Conservation (phyloP, 2,113 vertebrate species). For the Formicarius rufipectus region DNA sequence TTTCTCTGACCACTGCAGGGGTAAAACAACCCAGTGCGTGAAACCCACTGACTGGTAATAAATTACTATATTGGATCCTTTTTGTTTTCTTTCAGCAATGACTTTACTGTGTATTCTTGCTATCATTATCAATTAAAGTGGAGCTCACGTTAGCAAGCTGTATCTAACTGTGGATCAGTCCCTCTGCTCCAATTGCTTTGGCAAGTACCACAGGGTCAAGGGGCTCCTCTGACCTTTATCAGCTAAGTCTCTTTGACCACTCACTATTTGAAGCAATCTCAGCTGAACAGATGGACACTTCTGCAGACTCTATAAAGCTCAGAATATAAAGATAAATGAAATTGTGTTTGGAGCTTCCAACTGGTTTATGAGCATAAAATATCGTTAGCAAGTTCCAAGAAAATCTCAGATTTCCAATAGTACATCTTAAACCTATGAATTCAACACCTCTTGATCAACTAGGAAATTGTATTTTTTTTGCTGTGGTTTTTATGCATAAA, state of each 20-base stretch:
- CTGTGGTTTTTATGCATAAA: neutral
- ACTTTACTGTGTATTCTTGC: slow-evolving; percentile 72
- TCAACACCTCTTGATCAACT: neutral
- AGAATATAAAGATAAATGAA: slow-evolving; percentile 81
- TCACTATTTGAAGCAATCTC: slow-evolving; percentile 79
- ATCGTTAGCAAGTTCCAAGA: slow-evolving; percentile 27
- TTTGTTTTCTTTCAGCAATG: slow-evolving; percentile 79
- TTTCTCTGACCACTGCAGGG: slow-evolving; percentile 77
- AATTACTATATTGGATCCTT: slow-evolving; percentile 82
- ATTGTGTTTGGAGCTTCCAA: slow-evolving; percentile 62
- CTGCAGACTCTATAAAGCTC: slow-evolving; percentile 73
- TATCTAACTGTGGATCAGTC: slow-evolving; percentile 74
- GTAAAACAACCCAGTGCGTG: slow-evolving; percentile 71
- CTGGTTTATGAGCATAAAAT: slow-evolving; percentile 70
- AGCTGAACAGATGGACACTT: slow-evolving; percentile 87
- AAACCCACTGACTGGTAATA: slow-evolving; percentile 79
- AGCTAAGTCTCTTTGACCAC: slow-evolving; percentile 77
- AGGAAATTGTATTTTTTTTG: neutral
- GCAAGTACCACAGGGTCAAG: slow-evolving; percentile 75
- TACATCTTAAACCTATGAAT: neutral
- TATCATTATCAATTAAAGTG: slow-evolving; percentile 82
- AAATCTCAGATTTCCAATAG: slow-evolving; percentile 14
- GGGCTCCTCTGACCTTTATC: slow-evolving; percentile 80
- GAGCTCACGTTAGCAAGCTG: slow-evolving; percentile 56
- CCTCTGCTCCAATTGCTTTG: slow-evolving; percentile 65